Evolutionary conservation across 92 coral and sea anemone genomes (phyloP), one percentile per base, ranked within the genome.

Genomic region (Palythoa caribaeorum): DNA sequence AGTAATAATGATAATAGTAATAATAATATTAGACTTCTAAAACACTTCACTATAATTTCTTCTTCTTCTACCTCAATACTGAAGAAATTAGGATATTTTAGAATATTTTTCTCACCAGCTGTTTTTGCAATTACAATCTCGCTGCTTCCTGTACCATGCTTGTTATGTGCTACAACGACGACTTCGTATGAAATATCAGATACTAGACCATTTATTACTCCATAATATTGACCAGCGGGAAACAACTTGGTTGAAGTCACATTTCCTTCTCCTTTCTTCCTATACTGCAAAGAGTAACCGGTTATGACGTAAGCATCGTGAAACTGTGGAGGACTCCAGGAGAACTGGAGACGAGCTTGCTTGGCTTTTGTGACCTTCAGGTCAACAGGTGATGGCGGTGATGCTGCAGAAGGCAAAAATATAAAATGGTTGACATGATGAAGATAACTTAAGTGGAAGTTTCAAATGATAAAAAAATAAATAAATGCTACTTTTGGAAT

Each of bases 251-350:
- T 28, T 28, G 28, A 28, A 28, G 28, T 28, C 28, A 28, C 28
- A 28, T 0, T 28, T 71, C 71, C 55, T 65, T 68, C 69, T 37
- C 69, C 79, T 38, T 50, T 16, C 77, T 71, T 80, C 44, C 74
- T 88, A 87, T 88, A 77, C 17, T 36, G 76, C 21, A 88, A 51
- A 5, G 80, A 71, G 87, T 88, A 88, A 40, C 90, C 79, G 35
- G 90, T 37, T 52, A 88, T 80, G 44, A 38, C 79, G 52, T 80
- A 88, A 2, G 68, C 71, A 52, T 88, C 48, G 80, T 79, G 70
- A 9, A 79, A 38, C 48, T 80, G 65, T 80, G 90, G 87, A 68
- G 52, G 79, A 16, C 70, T 85, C 79, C 88, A 73, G 69, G 71
- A 38, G 20, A 77, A 77, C 47, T 77, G 48, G 60, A 77, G 17